Percentiles rank a stretch among this genome's conserved stretches.
Evolutionary conservation across 2,113 vertebrate species (phyloP).

Genomic region (Silurus meridionalis): DNA sequence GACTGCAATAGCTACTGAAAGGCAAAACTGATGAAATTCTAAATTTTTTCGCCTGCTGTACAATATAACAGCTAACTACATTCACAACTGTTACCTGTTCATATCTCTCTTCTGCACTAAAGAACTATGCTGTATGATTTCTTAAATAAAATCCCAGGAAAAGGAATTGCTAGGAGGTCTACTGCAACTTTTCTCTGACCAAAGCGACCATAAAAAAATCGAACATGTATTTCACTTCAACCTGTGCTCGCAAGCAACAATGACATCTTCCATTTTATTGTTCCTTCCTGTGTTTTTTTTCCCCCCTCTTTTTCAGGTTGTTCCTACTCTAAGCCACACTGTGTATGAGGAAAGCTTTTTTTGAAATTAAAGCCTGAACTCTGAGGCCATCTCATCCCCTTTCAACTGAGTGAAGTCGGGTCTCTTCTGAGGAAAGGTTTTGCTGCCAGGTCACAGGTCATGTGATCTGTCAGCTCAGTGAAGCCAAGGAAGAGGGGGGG

Average conservation of each 20-base stretch:
- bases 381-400: constrained; percentile 44
- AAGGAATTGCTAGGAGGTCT: constrained; percentile 60
- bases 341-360: constrained; percentile 48
- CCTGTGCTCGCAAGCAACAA: constrained; percentile 46
- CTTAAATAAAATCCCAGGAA: constrained; percentile 46
- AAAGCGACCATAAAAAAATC: constrained; percentile 51
- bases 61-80: background rate
- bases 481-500: constrained; percentile 45
- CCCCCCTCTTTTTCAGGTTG: constrained; percentile 15
- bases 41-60: background rate
- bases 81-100: background rate
- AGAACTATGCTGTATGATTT: background rate
- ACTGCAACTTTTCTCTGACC: constrained; percentile 35
- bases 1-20: background rate
- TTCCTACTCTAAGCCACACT: constrained; percentile 45
- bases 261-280: constrained; percentile 52
- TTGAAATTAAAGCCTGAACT: constrained; percentile 66
- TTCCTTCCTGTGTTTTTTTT: background rate
- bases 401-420: constrained; percentile 58
- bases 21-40: background rate
- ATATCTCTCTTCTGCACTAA: background rate
- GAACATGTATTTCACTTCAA: constrained; percentile 52
- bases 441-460: constrained; percentile 59
- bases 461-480: constrained; percentile 50
- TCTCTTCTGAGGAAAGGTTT: constrained; percentile 49